A percentile compares a stretch with the other conserved stretches of the same genome.
Evolutionary conservation across 2,888 invertebrate genomes (phyloP).

Genomic region (Lepidochrysops patricia): DNA sequence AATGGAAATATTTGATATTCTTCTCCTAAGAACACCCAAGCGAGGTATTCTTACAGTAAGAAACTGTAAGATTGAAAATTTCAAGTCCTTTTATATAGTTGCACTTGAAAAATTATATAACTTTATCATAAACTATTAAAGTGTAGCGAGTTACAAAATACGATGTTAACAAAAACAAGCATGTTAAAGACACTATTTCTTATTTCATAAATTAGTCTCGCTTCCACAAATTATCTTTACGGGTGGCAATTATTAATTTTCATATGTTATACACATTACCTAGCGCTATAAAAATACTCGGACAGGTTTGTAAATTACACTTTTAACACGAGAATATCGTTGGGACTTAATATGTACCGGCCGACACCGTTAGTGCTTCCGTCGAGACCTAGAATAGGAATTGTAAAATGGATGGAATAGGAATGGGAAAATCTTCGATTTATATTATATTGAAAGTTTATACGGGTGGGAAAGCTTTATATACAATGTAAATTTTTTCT

Average conservation of each 20-base stretch:
- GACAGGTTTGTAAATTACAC: slow-evolving; percentile 2
- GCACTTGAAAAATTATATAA: too few species aligned
- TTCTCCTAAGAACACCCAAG: too few species aligned
- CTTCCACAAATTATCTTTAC: not conserved
- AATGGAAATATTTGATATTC: too few species aligned
- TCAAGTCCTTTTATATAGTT: too few species aligned
- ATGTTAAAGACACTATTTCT: not conserved
- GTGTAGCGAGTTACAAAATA: not conserved
- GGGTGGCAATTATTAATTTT: slow-evolving; percentile 8
- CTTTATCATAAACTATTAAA: too few species aligned
- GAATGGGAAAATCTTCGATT: not conserved
- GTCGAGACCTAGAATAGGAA: slow-evolving; percentile 5
- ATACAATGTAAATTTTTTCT: not conserved
- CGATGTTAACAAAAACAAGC: not conserved
- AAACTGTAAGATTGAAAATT: too few species aligned
- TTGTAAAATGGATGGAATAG: too few species aligned
- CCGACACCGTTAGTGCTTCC: slow-evolving; percentile 4
- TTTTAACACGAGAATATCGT: not conserved
- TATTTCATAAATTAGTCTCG: not conserved
- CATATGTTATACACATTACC: slow-evolving; percentile 1
- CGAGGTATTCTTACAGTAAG: too few species aligned
- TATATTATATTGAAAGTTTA: not conserved
- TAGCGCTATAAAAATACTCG: slow-evolving; percentile 2
- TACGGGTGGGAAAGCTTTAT: not conserved
- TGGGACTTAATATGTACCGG: not conserved